Evolutionary conservation across 2,888 invertebrate species (phyloP), one percentile per base, ranked within the genome.

Genomic region (Alcis repandata): DNA sequence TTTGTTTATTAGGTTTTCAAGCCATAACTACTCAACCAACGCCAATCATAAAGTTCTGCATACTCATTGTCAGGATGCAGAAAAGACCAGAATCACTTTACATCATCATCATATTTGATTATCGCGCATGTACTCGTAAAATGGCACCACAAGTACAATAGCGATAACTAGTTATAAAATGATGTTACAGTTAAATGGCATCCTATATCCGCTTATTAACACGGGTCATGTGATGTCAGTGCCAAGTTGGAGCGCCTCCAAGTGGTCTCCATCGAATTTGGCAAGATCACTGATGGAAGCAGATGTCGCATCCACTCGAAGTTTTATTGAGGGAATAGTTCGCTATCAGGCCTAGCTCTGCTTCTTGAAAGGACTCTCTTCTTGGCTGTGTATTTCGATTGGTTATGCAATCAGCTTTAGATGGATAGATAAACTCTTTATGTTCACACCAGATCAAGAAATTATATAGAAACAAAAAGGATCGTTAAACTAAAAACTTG

Each of bases 241-340:
- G 91, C 91, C 90, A 92, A 91, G 74, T 92, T 92, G 92, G 91
- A 84, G 69, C 68, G 66, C 61, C 79, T 90, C 92, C 92, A 92
- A 91, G 85, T 83, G 84, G 79, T 78, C 82, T 83, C 79, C 74
- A 80, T 85, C 79, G 87, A 86, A 89, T 90, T 92, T 92, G 92
- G 92, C 92, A 90, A 89, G 89, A 85, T 78, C 74, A 82, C 84
- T 84, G 85, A 87, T 85, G 80, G 76, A 73, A 76, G 79, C 88
- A 89, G 88, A 83, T 89, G 88, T 87, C 87, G 83, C 68, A 76
- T 81, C 80, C 70, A 79, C 82, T 82, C 78, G 78, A 72, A 74
- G 77, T 73, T 75, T 73, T 74, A 51, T 36, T 57, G 22, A 15
- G 22, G 15, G 38, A 53, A 54, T 52, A 1, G 32, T 46, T 22